Percentiles rank a stretch among this genome's conserved stretches.
phyloP scores from a whole-genome alignment of 2,797 vertebrate species.

The Mormyrus hasselquistii region DNA sequence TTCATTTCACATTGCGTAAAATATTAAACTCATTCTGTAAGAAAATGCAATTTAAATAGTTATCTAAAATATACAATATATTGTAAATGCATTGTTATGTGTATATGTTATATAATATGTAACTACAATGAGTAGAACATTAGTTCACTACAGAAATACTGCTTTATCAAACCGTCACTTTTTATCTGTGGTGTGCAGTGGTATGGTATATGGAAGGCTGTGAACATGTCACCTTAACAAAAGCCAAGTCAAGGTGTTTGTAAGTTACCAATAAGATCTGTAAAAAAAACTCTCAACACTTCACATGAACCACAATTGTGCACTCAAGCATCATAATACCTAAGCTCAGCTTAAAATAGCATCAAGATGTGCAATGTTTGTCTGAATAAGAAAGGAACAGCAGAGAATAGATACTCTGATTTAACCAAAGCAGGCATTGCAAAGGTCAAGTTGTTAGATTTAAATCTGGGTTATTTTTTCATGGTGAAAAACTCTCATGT shows the following conservation, averaged over 20 bases:
- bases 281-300: background rate
- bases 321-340: background rate
- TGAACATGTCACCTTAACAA: background rate
- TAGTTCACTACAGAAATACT: background rate
- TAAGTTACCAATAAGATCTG: background rate
- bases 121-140: background rate
- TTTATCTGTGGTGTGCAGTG: background rate
- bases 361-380: background rate
- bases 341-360: background rate
- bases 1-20: background rate
- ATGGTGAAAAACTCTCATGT: background rate
- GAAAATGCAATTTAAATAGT: background rate
- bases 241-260: background rate
- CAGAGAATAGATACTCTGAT: background rate
- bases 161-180: background rate
- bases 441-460: conserved; percentile 9
- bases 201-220: background rate
- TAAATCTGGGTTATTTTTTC: background rate
- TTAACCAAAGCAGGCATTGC: background rate
- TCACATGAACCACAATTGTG: background rate
- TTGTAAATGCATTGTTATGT: background rate
- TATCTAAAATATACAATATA: background rate
- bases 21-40: background rate
- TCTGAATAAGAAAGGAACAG: background rate
- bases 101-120: background rate